Evolutionary conservation across 2,888 invertebrate genomes (phyloP).

Genomic region (Plagiodera versicolora): DNA sequence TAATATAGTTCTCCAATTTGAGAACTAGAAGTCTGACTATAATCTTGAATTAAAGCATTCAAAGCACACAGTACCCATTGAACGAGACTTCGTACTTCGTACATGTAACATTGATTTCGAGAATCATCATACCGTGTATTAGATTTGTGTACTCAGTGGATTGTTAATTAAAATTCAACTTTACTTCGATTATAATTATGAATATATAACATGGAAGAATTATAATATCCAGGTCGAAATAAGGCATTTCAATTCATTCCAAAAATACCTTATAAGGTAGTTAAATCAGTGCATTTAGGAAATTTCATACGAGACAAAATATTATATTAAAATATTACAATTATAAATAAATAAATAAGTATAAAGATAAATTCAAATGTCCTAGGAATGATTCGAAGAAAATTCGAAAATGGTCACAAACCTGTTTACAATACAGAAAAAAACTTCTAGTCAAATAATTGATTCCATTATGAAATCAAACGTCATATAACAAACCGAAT

Average conservation of each 20-base stretch:
- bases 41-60: too few species aligned
- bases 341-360: slow-evolving; percentile 14
- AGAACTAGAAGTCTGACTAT: too few species aligned
- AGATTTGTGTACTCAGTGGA: too few species aligned
- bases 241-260: neutral
- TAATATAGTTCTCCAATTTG: too few species aligned
- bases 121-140: too few species aligned
- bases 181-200: neutral
- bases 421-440: too few species aligned
- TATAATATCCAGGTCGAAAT: neutral
- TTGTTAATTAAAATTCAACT: too few species aligned
- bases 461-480: neutral
- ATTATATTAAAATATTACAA: neutral
- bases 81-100: too few species aligned
- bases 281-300: slow-evolving; percentile 6
- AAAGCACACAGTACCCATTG: too few species aligned
- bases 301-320: neutral
- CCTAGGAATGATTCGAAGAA: too few species aligned
- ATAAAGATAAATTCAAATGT: neutral
- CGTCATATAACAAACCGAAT: neutral
- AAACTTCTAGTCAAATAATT: neutral
- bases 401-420: too few species aligned
- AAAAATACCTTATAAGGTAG: neutral
- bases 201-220: neutral
- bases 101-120: too few species aligned